Conservation (phyloP, 2,888 invertebrate genomes). For the Agrypnus murinus region DNA sequence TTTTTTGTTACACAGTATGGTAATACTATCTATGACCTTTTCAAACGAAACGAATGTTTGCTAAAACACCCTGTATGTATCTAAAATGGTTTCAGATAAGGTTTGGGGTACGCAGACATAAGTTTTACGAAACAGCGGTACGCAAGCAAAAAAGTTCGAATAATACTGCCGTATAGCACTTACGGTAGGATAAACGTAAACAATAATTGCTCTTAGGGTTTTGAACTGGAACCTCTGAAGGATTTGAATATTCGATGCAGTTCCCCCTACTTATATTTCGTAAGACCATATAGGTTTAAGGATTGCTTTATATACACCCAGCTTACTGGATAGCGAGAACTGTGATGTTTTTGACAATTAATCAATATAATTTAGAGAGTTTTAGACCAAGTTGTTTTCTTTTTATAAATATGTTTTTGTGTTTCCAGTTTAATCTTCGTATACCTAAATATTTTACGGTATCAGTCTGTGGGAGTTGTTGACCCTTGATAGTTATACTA, state of each 20-base stretch:
- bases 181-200: no score
- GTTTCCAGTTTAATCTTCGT: conserved; percentile 12
- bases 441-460: conserved; percentile 24
- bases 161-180: no score
- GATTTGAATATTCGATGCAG: conserved; percentile 14
- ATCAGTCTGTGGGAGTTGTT: conserved; percentile 3
- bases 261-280: conserved; percentile 16
- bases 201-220: no score
- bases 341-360: conserved; percentile 19
- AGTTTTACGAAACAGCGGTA: no score
- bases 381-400: conserved; percentile 22
- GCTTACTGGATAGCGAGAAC: conserved; percentile 16
- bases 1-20: no score
- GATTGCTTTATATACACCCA: conserved; percentile 24
- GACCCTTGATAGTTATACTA: conserved; percentile 2
- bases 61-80: no score
- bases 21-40: no score
- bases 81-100: no score
- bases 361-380: conserved; percentile 28
- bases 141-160: no score
- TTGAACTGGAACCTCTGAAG: conserved; percentile 23
- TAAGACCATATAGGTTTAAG: conserved; percentile 30
- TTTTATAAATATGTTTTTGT: conserved; percentile 26
- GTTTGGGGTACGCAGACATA: no score
- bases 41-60: no score